Evolutionary conservation across 2,797 vertebrate species (phyloP), one percentile per base, ranked within the genome.

Genomic region (Poeciliopsis gracilis): DNA sequence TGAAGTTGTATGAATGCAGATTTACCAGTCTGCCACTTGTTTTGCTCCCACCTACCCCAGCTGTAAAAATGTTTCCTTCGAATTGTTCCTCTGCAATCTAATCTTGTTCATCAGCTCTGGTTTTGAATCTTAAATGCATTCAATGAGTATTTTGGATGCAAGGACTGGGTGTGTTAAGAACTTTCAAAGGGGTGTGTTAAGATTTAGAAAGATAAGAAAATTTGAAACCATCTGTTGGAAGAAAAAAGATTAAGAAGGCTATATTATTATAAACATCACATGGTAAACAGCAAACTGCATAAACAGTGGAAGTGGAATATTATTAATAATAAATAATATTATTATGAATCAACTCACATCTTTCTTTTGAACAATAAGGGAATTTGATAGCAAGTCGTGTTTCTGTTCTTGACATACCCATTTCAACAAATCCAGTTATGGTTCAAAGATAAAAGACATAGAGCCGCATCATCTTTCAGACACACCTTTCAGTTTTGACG

Each of bases 1-100:
- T 25, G 36, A 80, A 91, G 84, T 72, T 90, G 84, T 84, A 82
- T 72, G 18, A 90, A 91, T 93, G 91, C 80, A 76, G 93, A 73
- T 67, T 61, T 93, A 93, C 94, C 90, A 80, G 94, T 94, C 86
- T 88, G 63, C 57, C 66, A 61, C 41, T 16, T 51, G 63, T 55
- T 28, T 43, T 46, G 73, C 77, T 89, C 87, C 92, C 91, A 92
- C 88, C 89, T 84, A 71, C 90, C 77, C 84, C 25, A 0, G 2
- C 46, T 47, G 16, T 36, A 41, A 74, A 79, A 47, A 23, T 55
- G 25, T 69, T 71, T 88, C 75, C 55, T 86, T 79, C 25, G 12
- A 43, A 30, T 72, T 57, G 73, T 76, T 51, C 2, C 0, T 5
- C 36, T 77, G 84, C 83, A 91, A 88, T 84, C 72, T 71, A 38